Percentiles rank a stretch among this genome's conserved stretches.
Conservation (phyloP, 2,113 vertebrate genomes). For the Ailuropoda melanoleuca region DNA sequence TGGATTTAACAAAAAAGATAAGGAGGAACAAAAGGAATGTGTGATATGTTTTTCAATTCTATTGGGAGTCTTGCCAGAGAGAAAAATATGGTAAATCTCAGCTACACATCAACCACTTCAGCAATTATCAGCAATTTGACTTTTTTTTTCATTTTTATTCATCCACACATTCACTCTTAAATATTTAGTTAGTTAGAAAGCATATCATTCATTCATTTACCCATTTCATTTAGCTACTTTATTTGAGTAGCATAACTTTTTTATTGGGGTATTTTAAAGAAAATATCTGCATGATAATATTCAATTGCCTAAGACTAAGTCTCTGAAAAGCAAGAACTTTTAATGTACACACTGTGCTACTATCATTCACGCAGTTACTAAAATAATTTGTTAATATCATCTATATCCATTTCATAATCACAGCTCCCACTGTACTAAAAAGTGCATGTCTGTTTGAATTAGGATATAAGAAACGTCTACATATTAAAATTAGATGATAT, state of each 20-base stretch:
- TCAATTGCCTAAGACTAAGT: background rate
- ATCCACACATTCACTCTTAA: background rate
- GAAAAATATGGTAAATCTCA: background rate
- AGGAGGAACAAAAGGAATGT: background rate
- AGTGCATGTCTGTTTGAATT: background rate
- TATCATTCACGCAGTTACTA: background rate
- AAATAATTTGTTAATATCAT: background rate
- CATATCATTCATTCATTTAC: background rate
- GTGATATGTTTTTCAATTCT: background rate
- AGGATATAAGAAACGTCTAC: background rate
- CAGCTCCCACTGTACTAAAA: background rate
- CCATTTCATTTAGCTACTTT: background rate
- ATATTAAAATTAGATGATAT: background rate
- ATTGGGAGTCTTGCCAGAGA: background rate
- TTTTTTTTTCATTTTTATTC: background rate
- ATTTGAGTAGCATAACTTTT: background rate
- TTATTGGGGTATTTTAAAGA: background rate
- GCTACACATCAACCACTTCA: background rate
- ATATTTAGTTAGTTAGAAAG: background rate
- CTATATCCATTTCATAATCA: background rate
- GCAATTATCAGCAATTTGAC: background rate
- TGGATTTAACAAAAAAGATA: background rate
- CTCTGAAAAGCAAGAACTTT: background rate
- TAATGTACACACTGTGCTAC: background rate
- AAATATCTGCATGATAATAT: background rate